Conservation (phyloP, 2,888 invertebrate species). For the Cactoblastis cactorum region DNA sequence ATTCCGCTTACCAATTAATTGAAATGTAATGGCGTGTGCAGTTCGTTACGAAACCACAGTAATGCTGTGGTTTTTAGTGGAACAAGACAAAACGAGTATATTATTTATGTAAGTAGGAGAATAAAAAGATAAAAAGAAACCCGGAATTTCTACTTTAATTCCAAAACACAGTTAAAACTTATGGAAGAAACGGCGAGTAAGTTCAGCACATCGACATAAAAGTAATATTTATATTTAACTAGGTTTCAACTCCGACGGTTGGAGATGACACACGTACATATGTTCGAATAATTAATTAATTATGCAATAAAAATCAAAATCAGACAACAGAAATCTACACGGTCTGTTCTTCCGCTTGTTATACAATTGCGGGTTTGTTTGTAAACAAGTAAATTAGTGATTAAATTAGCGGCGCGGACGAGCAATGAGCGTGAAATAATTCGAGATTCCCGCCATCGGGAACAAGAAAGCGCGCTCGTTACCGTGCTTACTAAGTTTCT, state of each 20-base stretch:
- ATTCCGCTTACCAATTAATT: background rate
- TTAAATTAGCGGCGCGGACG: background rate
- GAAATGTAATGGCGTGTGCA: conserved; percentile 4
- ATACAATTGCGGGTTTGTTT: conserved; percentile 7
- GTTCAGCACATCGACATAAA: no score
- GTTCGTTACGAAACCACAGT: conserved; percentile 5
- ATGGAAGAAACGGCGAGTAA: no score
- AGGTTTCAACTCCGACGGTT: no score
- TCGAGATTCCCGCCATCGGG: background rate
- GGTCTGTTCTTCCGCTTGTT: background rate
- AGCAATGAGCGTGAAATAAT: conserved; percentile 6
- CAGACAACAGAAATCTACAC: background rate
- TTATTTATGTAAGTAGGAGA: no score
- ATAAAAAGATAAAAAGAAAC: no score
- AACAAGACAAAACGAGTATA: no score
- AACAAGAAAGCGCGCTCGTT: conserved; percentile 19
- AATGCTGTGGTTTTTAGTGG: background rate
- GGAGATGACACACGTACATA: background rate
- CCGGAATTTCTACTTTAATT: no score
- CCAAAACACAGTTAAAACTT: no score
- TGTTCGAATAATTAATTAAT: background rate
- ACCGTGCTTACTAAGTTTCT: conserved; percentile 13
- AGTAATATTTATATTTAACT: no score
- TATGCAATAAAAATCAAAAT: background rate
- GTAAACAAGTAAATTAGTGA: conserved; percentile 3